Base-by-base conservation (phyloP, 2,888 invertebrate species). In the Andrena minutula region DNA sequence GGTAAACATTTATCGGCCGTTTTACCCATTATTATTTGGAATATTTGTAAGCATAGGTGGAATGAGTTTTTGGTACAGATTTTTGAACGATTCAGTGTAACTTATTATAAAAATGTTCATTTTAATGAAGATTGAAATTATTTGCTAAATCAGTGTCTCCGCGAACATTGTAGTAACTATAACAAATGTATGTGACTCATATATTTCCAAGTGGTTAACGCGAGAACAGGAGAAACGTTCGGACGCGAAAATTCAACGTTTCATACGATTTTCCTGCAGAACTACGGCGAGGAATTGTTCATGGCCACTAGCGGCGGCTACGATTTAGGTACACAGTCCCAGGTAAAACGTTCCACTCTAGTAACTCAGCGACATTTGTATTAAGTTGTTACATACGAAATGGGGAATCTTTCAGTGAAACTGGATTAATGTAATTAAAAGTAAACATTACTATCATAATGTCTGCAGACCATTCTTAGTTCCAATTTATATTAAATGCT, bases 291-390 rank as follows among this genome's bases (percentile, higher is more conserved):
- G 2, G 12, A 49, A 69, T 60, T 74, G 16, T n/a, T 75, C 47
- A 6, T n/a, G 23, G 32, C 12, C 7, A 56, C n/a, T 35, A 60
- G 20, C 60, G 20, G 1, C 32, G 12, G 32, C 32, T n/a, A 16
- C 41, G 30, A 35, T 49, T 69, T 75, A 23, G 12, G 23, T 23
- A 68, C 32, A 58, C 20, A 75, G 23, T 49, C 26, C 26, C 26
- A 8, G 7, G 8, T 16, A 10, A 61, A 49, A 16, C 23, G 23
- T 35, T 20, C 6, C 12, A n/a, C 49, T n/a, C n/a, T 49, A 35
- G 23, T 75, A 23, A 49, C 26, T 10, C 20, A 8, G 5, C 8
- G 10, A 20, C 20, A 60, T 49, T 69, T 16, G 2, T 12, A 26
- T 20, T 12, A 7, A 26, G 16, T 41, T 12, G 51, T 51, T 28